Conservation (phyloP, 2,113 vertebrate species). For the Antechinus flavipes region DNA sequence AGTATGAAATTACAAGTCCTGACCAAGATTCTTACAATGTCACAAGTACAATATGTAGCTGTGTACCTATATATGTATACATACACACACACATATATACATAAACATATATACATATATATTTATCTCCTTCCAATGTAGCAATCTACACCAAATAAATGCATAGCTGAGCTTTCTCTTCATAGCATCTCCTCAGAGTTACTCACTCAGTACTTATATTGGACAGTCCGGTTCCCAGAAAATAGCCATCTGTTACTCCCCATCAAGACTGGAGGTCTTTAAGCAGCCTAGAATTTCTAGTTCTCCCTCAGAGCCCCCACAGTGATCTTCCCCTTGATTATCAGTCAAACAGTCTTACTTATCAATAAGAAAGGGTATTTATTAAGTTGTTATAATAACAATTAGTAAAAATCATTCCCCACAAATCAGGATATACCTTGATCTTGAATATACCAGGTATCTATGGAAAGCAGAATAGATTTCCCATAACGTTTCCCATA, state of each 20-base stretch:
- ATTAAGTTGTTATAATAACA: background rate
- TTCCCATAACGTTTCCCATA: background rate
- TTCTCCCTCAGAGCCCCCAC: background rate
- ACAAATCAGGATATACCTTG: background rate
- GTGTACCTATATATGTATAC: too few relatives aligned
- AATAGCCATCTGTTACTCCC: background rate
- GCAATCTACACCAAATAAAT: background rate
- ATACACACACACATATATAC: too few relatives aligned
- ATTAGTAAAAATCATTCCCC: background rate
- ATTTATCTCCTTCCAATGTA: too few relatives aligned
- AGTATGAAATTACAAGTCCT: too few relatives aligned
- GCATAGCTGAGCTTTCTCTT: background rate
- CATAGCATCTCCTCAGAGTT: background rate
- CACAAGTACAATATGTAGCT: too few relatives aligned
- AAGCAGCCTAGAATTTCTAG: background rate
- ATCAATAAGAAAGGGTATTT: background rate
- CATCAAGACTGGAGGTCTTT: background rate
- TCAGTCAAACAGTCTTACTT: background rate
- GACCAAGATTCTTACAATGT: too few relatives aligned
- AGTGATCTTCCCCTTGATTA: background rate
- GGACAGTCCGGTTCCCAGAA: background rate
- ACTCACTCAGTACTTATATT: background rate
- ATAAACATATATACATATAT: too few relatives aligned
- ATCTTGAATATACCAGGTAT: background rate
- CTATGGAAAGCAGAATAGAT: background rate